These are phyloP conservation scores for Nanorana parkeri DNA, from an alignment of 2,113 vertebrate species.

Conservation along the genomic window DNA sequence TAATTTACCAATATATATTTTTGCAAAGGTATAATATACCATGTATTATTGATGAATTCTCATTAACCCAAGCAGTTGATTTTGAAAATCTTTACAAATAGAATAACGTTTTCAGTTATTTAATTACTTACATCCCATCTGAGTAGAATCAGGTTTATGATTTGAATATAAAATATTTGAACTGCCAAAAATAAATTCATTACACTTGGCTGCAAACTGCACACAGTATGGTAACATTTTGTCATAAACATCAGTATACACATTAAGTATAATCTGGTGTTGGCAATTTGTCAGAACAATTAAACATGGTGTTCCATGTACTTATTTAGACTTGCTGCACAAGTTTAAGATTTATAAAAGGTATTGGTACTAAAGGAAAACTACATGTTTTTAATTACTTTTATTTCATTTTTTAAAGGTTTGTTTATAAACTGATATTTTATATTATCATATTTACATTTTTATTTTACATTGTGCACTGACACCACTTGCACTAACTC, in stretches of 20 bases:
- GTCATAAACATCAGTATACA: conserved; percentile 33
- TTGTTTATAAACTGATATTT: no score
- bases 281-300: conserved; percentile 35
- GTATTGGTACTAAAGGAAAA: neutral
- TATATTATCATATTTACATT: no score
- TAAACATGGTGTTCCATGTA: conserved; percentile 3
- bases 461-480: no score
- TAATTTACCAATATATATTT: no score
- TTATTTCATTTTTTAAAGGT: no score
- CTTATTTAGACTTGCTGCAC: neutral
- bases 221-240: conserved; percentile 44
- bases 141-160: neutral
- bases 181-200: conserved; percentile 26
- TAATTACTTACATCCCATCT: neutral
- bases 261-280: conserved; percentile 30
- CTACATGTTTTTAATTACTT: no score
- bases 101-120: no score
- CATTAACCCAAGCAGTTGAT: no score
- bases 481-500: no score
- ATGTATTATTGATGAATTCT: no score
- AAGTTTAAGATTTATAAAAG: conserved; percentile 5
- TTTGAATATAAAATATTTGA: conserved; percentile 35
- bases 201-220: conserved; percentile 36
- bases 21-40: no score
- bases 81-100: no score